Evolutionary conservation across 2,797 vertebrate genomes (phyloP).

Genomic region (Crax fasciolata): DNA sequence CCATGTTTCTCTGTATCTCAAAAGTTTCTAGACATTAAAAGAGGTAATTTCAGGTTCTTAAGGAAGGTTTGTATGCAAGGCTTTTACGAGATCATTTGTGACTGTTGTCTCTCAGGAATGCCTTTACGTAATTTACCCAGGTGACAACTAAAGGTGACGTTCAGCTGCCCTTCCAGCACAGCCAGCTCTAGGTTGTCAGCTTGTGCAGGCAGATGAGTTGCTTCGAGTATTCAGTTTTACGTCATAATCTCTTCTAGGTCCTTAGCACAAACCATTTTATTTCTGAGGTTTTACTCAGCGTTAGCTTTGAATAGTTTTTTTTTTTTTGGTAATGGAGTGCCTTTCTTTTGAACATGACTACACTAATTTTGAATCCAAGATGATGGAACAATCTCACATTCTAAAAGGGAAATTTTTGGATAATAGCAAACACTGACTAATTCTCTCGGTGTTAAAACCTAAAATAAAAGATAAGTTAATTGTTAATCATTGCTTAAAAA

Average conservation of each 20-base stretch:
- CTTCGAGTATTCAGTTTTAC: background rate
- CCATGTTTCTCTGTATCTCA: background rate
- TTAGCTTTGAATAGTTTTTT: background rate
- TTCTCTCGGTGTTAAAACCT: slow-evolving; percentile 22
- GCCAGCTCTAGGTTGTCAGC: background rate
- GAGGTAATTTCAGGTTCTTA: background rate
- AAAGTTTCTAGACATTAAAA: background rate
- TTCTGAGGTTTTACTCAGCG: background rate
- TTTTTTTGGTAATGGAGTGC: background rate
- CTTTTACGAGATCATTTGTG: background rate
- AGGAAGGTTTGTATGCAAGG: background rate
- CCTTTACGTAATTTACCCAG: background rate
- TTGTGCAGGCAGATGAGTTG: background rate
- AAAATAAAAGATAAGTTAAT: background rate
- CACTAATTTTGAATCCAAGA: background rate
- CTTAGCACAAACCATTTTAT: background rate
- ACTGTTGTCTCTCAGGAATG: background rate
- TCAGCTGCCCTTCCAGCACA: background rate
- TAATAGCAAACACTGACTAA: background rate
- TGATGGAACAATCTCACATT: background rate
- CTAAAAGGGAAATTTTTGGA: background rate
- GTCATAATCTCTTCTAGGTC: background rate
- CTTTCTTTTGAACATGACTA: background rate
- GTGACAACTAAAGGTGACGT: background rate
- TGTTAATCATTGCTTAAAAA: slow-evolving; percentile 8